Conservation (phyloP, 2,797 vertebrate species). For the Pristis pectinata region DNA sequence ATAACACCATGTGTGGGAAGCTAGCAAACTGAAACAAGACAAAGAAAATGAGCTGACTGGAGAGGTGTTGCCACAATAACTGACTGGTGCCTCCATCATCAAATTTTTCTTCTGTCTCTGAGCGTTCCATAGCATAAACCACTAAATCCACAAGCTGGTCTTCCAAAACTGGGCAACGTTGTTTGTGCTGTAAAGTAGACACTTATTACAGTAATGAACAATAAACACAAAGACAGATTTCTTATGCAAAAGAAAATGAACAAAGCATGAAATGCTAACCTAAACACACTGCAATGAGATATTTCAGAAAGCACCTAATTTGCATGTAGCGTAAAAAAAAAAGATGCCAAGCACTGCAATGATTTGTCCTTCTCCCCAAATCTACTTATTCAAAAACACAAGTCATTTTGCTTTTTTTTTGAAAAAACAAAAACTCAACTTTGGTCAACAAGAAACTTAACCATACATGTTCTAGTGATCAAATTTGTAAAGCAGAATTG, state of each 20-base stretch:
- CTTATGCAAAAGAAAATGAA: conserved; percentile 33
- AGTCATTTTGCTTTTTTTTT: conserved; percentile 52
- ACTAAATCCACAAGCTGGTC: conserved; percentile 98
- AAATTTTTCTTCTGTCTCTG: conserved; percentile 93
- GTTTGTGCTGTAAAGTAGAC: conserved; percentile 85
- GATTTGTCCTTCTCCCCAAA: conserved; percentile 42
- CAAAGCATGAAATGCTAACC: conserved; percentile 34
- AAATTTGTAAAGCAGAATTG: not conserved
- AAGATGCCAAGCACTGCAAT: conserved; percentile 48
- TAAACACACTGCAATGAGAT: conserved; percentile 36
- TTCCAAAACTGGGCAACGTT: conserved; percentile 94
- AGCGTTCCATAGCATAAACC: conserved; percentile 98
- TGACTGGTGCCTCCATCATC: conserved; percentile 97
- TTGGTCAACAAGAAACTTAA: conserved; percentile 36
- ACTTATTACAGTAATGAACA: conserved; percentile 62
- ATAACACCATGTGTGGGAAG: conserved; percentile 98
- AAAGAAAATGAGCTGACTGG: conserved; percentile 99
- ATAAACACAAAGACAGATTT: not conserved
- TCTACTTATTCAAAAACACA: conserved; percentile 52
- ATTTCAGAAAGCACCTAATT: conserved; percentile 38
- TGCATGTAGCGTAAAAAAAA: conserved; percentile 36
- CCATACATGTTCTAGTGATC: conserved; percentile 11
- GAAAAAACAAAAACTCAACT: not conserved
- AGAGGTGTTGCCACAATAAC: conserved; percentile 97
- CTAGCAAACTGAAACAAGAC: conserved; percentile 99